Conservation (phyloP, 2,888 invertebrate genomes). For the Lysandra coridon region DNA sequence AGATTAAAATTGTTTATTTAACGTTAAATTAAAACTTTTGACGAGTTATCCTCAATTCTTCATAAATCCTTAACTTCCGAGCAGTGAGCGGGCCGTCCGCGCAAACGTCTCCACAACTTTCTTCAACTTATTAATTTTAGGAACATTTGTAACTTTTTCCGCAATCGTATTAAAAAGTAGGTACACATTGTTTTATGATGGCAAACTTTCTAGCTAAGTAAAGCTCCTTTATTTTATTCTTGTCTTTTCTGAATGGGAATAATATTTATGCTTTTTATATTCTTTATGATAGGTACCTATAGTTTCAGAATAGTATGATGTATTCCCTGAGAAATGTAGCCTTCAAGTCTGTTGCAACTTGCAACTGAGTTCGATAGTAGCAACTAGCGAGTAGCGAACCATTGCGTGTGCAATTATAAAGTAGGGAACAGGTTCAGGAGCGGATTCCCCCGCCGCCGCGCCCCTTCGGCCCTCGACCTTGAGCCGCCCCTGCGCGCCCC, state of each 20-base stretch:
- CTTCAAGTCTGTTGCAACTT: neutral
- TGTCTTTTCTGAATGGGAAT: neutral
- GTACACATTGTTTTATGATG: neutral
- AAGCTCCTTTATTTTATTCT: neutral
- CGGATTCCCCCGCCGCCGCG: neutral
- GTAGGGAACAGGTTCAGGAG: conserved; percentile 10
- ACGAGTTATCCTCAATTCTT: neutral
- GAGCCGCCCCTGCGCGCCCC: conserved; percentile 2
- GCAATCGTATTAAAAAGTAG: neutral
- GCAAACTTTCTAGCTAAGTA: neutral
- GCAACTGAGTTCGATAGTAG: neutral
- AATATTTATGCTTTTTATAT: neutral
- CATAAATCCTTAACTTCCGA: neutral
- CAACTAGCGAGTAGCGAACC: neutral
- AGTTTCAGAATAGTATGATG: neutral
- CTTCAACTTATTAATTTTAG: neutral
- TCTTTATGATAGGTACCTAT: neutral
- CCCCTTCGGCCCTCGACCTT: conserved; percentile 1
- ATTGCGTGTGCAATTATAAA: conserved; percentile 10
- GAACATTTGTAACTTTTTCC: neutral
- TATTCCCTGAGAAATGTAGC: neutral
- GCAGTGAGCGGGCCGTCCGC: neutral
- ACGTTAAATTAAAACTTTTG: neutral
- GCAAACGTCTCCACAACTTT: neutral
- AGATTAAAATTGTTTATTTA: neutral